Percentiles rank a stretch among this genome's conserved stretches.
Evolutionary conservation across 2,113 vertebrate genomes (phyloP).

Genomic region (Capreolus pygargus): DNA sequence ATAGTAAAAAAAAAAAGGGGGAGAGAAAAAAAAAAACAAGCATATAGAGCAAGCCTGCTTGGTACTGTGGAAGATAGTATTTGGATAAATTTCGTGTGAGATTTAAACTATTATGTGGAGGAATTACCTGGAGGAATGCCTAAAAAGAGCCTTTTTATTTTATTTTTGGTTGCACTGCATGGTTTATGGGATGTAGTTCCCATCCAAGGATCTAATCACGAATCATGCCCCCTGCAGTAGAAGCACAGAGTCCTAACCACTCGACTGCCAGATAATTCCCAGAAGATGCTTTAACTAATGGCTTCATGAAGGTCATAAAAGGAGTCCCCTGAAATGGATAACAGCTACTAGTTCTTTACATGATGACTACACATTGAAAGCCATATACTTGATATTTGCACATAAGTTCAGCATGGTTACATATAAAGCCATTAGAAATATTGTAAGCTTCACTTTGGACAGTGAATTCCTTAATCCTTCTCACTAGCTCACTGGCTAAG

Average conservation of each 20-base stretch:
- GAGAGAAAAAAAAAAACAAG: neutral
- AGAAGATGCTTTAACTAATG: neutral
- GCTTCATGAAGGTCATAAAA: neutral
- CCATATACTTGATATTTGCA: neutral
- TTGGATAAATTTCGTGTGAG: neutral
- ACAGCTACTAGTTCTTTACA: neutral
- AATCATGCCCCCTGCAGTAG: neutral
- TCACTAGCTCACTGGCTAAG: neutral
- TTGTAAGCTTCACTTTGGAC: neutral
- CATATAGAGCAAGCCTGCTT: neutral
- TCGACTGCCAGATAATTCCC: neutral
- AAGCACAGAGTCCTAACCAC: neutral
- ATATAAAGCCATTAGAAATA: neutral
- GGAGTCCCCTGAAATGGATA: neutral
- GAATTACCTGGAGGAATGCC: neutral
- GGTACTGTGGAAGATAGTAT: neutral
- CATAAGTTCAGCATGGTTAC: neutral
- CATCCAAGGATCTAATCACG: neutral
- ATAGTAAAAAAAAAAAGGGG: neutral
- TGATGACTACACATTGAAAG: neutral
- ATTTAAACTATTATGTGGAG: neutral
- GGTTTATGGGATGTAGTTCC: neutral
- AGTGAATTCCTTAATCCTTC: neutral
- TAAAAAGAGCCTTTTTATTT: neutral
- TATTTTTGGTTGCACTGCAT: neutral